A percentile compares a stretch with the other conserved stretches of the same genome.
Conservation (phyloP, 2,113 vertebrate species). For the Mobula birostris region DNA sequence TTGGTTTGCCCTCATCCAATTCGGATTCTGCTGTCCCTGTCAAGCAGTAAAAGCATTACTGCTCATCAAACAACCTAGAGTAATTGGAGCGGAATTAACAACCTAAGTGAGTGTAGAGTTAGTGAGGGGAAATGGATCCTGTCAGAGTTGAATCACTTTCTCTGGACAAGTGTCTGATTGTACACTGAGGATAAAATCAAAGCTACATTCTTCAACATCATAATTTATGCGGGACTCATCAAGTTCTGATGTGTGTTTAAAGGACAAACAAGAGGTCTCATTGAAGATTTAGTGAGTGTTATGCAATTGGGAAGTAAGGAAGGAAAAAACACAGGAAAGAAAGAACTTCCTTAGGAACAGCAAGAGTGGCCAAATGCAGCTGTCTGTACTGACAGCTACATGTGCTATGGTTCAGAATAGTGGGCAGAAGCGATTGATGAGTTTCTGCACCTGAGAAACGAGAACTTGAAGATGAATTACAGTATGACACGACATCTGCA, state of each 20-base stretch:
- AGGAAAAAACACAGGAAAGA: neutral
- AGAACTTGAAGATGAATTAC: neutral
- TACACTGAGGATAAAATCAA: neutral
- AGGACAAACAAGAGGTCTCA: neutral
- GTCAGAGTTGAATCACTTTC: neutral
- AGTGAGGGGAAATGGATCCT: neutral
- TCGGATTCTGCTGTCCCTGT: no score
- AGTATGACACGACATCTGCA: neutral
- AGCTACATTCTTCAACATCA: neutral
- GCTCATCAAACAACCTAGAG: neutral
- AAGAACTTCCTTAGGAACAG: neutral
- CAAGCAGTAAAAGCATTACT: neutral
- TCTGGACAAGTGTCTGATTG: neutral
- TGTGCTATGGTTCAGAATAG: neutral
- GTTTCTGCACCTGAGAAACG: neutral
- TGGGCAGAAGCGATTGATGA: neutral
- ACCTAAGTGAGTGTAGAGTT: neutral
- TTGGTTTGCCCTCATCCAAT: no score
- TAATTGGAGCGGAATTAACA: conserved; percentile 7
- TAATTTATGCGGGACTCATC: neutral
- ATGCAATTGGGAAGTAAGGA: neutral
- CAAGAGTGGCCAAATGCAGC: neutral
- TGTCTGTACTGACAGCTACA: neutral
- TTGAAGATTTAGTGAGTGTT: neutral
- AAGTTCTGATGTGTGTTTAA: neutral